A percentile compares a stretch with the other conserved stretches of the same genome.
These are phyloP conservation scores for Falco peregrinus DNA, from an alignment of 2,797 vertebrate species.

Conservation along the genomic window DNA sequence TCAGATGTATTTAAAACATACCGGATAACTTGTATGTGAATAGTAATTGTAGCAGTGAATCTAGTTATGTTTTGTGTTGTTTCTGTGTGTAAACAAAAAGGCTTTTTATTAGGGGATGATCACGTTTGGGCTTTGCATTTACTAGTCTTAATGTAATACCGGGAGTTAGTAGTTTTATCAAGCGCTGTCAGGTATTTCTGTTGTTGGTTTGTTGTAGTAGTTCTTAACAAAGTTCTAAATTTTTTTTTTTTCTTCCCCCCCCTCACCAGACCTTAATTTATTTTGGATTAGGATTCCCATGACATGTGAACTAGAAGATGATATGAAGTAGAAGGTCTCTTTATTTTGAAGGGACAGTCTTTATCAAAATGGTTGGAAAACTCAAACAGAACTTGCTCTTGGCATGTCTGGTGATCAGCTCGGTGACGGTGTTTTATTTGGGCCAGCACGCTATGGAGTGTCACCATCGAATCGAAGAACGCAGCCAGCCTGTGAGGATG, in stretches of 20 bases:
- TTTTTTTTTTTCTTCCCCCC: neutral
- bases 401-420: slow-evolving; percentile 94
- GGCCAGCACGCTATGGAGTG: slow-evolving; percentile 97
- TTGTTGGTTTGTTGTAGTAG: neutral
- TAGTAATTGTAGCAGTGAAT: neutral
- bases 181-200: neutral
- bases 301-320: slow-evolving; percentile 59
- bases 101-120: neutral
- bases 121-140: neutral
- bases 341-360: neutral
- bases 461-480: slow-evolving; percentile 92
- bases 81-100: neutral
- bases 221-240: neutral
- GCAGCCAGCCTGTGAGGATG: slow-evolving; percentile 69
- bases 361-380: slow-evolving; percentile 89
- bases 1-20: neutral
- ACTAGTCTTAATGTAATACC: neutral
- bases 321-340: neutral
- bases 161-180: neutral
- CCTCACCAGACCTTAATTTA: slow-evolving; percentile 46
- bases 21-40: neutral
- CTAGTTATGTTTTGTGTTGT: neutral
- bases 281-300: slow-evolving; percentile 58
- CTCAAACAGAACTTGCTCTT: slow-evolving; percentile 94
- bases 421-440: slow-evolving; percentile 92